Evolutionary conservation across 2,797 vertebrate species (phyloP), one percentile per base, ranked within the genome.

Genomic region (Anguilla pacifica): DNA sequence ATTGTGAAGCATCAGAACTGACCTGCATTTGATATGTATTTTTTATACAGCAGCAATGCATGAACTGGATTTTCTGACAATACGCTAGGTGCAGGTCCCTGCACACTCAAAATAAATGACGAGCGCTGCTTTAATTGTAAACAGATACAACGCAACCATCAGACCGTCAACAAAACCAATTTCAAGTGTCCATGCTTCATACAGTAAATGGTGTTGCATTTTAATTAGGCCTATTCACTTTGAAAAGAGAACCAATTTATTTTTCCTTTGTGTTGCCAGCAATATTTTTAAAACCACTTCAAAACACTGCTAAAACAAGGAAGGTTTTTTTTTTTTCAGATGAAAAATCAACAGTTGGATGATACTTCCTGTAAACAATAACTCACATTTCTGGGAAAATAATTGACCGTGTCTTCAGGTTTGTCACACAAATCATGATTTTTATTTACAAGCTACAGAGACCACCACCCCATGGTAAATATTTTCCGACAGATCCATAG

Each of bases 61-160:
- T 88, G 81, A 61, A 46, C 7, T 72, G 59, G 57, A 86, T 82
- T 64, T 72, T 51, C 43, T 88, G 51, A 85, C 1, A 88, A 88
- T 85, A 77, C 87, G 85, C 89, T 87, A 89, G 87, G 86, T 87
- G 85, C 85, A 49, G 10, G 55, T 91, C 46, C 84, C 31, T 70
- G 86, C 87, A 46, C 22, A 88, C 89, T 90, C 74, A 86, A 89
- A 87, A 91, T 90, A 81, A 79, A 87, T 88, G 74, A 88, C 88
- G 88, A 72, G 46, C 77, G 86, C 81, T 57, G 85, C 25, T 85
- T 28, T 17, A 85, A 64, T 57, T 10, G 22, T 82, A 51, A 79
- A 43, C 31, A 79, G 25, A 46, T 49, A 51, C 22, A 82, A 82
- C 39, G 51, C 39, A 82, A 10, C 43, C 79, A 46, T 82, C 46